These are phyloP conservation scores for Dicyrtoma fusca DNA, from an alignment of 2,888 invertebrate species.

Conservation along the genomic window DNA sequence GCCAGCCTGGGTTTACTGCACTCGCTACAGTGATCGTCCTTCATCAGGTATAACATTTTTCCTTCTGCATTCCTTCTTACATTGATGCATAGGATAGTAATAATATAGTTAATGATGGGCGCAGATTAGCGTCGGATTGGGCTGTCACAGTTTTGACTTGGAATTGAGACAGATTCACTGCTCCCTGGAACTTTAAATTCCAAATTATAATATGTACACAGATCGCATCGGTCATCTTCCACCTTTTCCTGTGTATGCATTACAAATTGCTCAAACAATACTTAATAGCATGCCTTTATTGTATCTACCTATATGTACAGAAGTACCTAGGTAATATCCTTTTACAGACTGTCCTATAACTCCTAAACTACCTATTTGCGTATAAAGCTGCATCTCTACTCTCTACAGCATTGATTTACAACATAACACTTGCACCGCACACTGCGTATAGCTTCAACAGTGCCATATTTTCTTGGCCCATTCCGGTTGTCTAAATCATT, in stretches of 20 bases:
- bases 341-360: neutral
- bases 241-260: neutral
- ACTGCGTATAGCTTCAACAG: slow-evolving; percentile 16
- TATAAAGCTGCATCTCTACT: neutral
- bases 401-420: slow-evolving; percentile 31
- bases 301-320: too few species aligned
- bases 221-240: too few species aligned
- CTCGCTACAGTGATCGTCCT: slow-evolving; percentile 65
- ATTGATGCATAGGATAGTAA: too few species aligned
- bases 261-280: too few species aligned
- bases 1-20: slow-evolving; percentile 68
- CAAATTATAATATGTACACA: neutral
- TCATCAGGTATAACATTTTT: slow-evolving; percentile 61
- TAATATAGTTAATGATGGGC: too few species aligned
- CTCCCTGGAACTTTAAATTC: neutral
- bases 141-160: neutral
- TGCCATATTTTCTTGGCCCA: slow-evolving; percentile 3
- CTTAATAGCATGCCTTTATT: too few species aligned
- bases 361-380: neutral
- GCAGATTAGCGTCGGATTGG: too few species aligned
- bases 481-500: neutral
- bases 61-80: neutral
- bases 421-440: slow-evolving; percentile 16
- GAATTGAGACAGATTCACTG: too few species aligned
- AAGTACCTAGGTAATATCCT: too few species aligned